These are phyloP conservation scores for Sinonovacula constricta DNA, from an alignment of 1,140 invertebrate species.

Conservation along the genomic window DNA sequence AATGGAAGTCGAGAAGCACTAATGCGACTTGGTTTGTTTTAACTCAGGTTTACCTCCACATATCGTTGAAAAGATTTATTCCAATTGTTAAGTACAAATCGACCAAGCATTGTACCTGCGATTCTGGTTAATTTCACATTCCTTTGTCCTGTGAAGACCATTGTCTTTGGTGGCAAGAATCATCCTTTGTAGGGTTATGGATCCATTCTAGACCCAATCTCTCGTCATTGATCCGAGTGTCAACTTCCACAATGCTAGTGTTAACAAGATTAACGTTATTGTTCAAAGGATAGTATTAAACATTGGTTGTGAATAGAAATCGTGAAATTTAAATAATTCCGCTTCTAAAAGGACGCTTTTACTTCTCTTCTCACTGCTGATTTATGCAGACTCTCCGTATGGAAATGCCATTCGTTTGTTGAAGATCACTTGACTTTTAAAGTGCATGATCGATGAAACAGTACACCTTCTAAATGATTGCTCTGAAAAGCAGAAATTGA, in stretches of 20 bases:
- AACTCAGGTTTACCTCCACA: constrained; percentile 23
- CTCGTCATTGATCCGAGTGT: constrained; percentile 36
- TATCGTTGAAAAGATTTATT: constrained; percentile 53
- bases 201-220: constrained; percentile 29
- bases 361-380: neutral
- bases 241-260: constrained; percentile 24
- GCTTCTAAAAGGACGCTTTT: neutral
- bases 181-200: constrained; percentile 17
- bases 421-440: neutral
- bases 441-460: too few species aligned
- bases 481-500: too few species aligned
- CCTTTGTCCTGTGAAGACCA: constrained; percentile 40
- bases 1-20: constrained; percentile 20
- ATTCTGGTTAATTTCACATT: constrained; percentile 50
- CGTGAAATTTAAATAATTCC: neutral
- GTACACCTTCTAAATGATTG: too few species aligned
- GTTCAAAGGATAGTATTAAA: constrained; percentile 41
- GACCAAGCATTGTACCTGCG: constrained; percentile 41
- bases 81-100: constrained; percentile 33
- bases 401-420: neutral
- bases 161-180: constrained; percentile 40
- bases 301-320: constrained; percentile 30
- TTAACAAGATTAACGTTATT: constrained; percentile 43
- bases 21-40: constrained; percentile 49
- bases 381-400: neutral